Conservation (phyloP, 2,888 invertebrate genomes). For the Epinotia nisella region DNA sequence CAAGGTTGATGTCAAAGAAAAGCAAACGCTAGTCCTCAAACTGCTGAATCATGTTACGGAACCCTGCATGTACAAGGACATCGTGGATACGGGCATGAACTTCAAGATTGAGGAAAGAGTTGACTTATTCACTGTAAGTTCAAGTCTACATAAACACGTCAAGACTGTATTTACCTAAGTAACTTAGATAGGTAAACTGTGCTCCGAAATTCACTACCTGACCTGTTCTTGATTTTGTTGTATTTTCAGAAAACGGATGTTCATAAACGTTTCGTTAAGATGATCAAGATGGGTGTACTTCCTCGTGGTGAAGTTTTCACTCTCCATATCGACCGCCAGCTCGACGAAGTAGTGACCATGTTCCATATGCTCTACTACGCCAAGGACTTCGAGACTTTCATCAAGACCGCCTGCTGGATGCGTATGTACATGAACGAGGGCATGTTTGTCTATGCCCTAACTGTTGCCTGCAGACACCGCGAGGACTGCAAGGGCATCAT, state of each 20-base stretch:
- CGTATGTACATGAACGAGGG: slow-evolving; percentile 83
- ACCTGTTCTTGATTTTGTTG: too few relatives aligned
- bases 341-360: slow-evolving; percentile 79
- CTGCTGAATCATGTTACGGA: slow-evolving; percentile 82
- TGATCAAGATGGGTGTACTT: slow-evolving; percentile 82
- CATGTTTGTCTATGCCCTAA: slow-evolving; percentile 84
- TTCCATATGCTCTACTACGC: slow-evolving; percentile 83
- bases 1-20: slow-evolving; percentile 71
- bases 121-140: slow-evolving; percentile 67
- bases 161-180: too few relatives aligned
- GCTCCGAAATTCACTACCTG: too few relatives aligned
- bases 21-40: slow-evolving; percentile 79
- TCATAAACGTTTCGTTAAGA: slow-evolving; percentile 84
- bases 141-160: too few relatives aligned
- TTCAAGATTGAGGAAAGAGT: slow-evolving; percentile 74
- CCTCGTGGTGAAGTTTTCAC: slow-evolving; percentile 84
- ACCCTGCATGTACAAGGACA: slow-evolving; percentile 76
- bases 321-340: slow-evolving; percentile 76
- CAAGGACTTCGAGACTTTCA: slow-evolving; percentile 80
- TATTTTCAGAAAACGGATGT: slow-evolving; percentile 81
- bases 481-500: slow-evolving; percentile 79
- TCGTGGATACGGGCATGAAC: slow-evolving; percentile 71
- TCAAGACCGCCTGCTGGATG: slow-evolving; percentile 81
- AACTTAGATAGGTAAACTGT: too few relatives aligned
- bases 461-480: slow-evolving; percentile 81